phyloP scores from a whole-genome alignment of 2,797 vertebrate genomes.

The Catharus ustulatus region DNA sequence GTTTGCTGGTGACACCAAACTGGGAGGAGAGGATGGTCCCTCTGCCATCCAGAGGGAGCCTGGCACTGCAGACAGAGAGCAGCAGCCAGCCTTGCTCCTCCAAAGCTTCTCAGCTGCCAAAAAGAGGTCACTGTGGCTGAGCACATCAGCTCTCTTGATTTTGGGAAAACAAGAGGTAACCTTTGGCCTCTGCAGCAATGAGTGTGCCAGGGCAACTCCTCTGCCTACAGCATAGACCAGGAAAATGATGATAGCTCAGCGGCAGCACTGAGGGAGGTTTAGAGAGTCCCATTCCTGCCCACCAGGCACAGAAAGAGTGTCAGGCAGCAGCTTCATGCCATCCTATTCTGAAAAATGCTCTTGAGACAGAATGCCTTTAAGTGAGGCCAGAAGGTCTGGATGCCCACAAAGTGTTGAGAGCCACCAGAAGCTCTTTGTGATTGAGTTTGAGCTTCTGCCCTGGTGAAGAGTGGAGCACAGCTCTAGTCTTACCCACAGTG shows the following conservation, averaged over 20 bases:
- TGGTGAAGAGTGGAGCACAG: not conserved
- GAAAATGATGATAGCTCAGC: not conserved
- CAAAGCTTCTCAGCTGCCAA: not conserved
- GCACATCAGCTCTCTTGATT: no score
- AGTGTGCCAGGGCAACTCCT: not conserved
- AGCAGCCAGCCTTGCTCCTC: not conserved
- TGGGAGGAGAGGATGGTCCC: not conserved
- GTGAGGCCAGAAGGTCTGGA: no score
- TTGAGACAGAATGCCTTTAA: not conserved
- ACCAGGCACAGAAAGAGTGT: not conserved
- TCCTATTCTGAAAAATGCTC: not conserved
- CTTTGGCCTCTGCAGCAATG: not conserved
- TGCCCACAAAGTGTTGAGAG: not conserved
- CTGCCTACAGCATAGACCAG: not conserved
- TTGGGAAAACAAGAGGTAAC: not conserved
- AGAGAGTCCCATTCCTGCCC: not conserved
- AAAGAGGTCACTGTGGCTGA: not conserved
- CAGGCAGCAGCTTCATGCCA: not conserved
- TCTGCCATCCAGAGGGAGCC: not conserved
- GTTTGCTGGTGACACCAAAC: not conserved
- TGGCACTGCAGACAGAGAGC: not conserved
- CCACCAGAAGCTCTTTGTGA: not conserved
- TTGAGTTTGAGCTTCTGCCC: not conserved
- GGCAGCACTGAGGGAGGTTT: not conserved
- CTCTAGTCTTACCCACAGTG: not conserved